phyloP scores from a whole-genome alignment of 2,888 invertebrate species.

The Helleia helle region DNA sequence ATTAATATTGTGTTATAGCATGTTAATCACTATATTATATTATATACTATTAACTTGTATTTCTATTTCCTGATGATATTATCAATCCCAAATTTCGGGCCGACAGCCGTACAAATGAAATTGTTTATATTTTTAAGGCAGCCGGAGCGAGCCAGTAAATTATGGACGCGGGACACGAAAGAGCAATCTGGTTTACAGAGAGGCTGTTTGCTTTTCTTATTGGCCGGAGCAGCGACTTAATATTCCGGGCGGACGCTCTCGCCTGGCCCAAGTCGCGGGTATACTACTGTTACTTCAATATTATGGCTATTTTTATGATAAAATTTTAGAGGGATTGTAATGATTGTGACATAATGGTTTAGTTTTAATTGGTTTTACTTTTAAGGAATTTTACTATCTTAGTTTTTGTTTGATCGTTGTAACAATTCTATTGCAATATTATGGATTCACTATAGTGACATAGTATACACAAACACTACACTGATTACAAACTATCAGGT shows the following conservation, averaged over 20 bases:
- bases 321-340: no score
- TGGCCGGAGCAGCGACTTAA: constrained; percentile 31
- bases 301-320: no score
- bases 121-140: neutral
- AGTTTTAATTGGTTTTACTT: no score
- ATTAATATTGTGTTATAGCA: neutral
- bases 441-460: no score
- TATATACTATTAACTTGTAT: neutral
- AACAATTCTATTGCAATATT: no score
- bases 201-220: constrained; percentile 33
- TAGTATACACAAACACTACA: no score
- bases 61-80: neutral
- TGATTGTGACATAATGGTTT: no score
- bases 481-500: no score
- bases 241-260: constrained; percentile 28
- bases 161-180: constrained; percentile 25
- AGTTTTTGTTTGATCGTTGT: no score
- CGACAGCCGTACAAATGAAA: neutral
- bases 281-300: no score
- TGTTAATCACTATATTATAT: neutral
- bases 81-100: neutral
- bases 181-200: constrained; percentile 27
- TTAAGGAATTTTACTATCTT: no score
- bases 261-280: constrained; percentile 12
- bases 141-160: constrained; percentile 12